Conservation (phyloP, 2,888 invertebrate genomes). For the Enchytraeus crypticus region DNA sequence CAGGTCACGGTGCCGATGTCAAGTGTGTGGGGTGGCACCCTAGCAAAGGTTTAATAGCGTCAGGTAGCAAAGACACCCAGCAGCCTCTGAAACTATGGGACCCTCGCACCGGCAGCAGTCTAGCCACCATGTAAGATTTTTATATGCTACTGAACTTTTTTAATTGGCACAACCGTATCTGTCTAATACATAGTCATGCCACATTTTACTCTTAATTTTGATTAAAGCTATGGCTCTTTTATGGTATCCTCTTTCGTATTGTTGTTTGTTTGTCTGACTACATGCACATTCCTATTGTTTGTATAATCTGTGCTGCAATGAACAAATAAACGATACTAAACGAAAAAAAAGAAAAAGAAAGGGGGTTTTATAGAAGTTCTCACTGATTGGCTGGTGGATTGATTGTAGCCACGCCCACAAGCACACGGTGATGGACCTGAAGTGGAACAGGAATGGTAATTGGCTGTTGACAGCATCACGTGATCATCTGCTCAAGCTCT, state of each 20-base stretch:
- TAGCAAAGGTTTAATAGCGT: conserved; percentile 87
- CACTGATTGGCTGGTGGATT: too few species aligned
- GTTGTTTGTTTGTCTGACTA: too few species aligned
- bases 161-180: neutral
- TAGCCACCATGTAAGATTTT: conserved; percentile 75
- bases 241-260: too few species aligned
- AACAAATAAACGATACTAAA: too few species aligned
- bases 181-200: neutral
- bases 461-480: conserved; percentile 97
- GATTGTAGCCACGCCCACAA: conserved; percentile 91
- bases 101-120: conserved; percentile 85
- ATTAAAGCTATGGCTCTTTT: too few species aligned
- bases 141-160: too few species aligned
- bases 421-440: conserved; percentile 96
- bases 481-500: conserved; percentile 91
- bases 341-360: too few species aligned
- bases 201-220: neutral
- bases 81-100: conserved; percentile 99
- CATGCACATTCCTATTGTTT: too few species aligned
- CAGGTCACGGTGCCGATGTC: conserved; percentile 92
- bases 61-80: conserved; percentile 98
- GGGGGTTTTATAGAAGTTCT: neutral
- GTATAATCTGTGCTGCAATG: too few species aligned
- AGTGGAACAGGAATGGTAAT: conserved; percentile 99
- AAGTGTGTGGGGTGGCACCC: conserved; percentile 99